Evolutionary conservation across 2,797 vertebrate genomes (phyloP).

Genomic region (Sebastes iracundus): DNA sequence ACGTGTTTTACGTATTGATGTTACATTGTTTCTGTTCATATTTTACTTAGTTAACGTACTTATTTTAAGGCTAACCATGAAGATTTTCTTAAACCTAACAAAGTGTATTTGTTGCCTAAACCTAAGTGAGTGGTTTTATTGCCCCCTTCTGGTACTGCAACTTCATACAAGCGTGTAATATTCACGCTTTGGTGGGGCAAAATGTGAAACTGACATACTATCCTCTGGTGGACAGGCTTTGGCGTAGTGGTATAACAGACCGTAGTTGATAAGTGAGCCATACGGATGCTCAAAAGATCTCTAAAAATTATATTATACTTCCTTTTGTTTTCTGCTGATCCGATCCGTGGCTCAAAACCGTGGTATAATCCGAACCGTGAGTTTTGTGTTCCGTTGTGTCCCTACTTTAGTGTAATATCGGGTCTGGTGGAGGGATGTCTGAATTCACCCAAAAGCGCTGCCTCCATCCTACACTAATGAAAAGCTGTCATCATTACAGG

Average conservation of each 20-base stretch:
- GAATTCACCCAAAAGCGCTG: constrained; percentile 9
- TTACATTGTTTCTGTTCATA: neutral
- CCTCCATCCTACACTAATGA: constrained; percentile 45
- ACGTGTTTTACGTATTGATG: neutral
- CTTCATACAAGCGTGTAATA: neutral
- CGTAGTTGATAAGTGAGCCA: too few relatives aligned
- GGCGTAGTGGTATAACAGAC: too few relatives aligned
- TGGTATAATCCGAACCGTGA: fast-evolving
- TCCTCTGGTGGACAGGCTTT: too few relatives aligned
- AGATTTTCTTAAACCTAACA: neutral
- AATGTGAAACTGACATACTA: too few relatives aligned
- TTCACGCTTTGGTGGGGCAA: neutral
- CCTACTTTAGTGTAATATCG: too few relatives aligned
- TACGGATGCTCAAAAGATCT: too few relatives aligned
- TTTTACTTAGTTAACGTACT: neutral
- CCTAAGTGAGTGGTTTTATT: too few relatives aligned
- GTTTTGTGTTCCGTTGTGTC: too few relatives aligned
- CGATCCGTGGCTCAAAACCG: too few relatives aligned
- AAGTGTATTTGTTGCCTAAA: too few relatives aligned
- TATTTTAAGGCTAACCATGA: neutral
- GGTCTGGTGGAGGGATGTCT: neutral
- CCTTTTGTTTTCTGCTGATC: fast-evolving
- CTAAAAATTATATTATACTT: too few relatives aligned
- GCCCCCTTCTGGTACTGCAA: too few relatives aligned
- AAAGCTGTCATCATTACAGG: constrained; percentile 39